phyloP scores from a whole-genome alignment of 2,113 vertebrate genomes.

The Seriola rivoliana region DNA sequence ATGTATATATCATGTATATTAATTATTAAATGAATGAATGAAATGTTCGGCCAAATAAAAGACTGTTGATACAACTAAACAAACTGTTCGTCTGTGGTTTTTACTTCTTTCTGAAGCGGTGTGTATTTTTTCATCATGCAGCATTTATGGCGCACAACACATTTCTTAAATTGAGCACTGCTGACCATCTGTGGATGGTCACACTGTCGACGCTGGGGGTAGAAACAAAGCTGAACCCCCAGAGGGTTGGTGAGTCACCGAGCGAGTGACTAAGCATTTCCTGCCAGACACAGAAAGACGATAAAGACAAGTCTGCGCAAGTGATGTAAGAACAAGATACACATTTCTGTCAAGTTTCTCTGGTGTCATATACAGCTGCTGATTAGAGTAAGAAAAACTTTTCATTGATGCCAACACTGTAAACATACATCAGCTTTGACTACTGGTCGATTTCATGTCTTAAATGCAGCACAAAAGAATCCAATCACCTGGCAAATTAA shows the following conservation, averaged over 20 bases:
- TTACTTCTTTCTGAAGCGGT: background rate
- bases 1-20: slow-evolving; percentile 82
- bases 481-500: too few relatives aligned
- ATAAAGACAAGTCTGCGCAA: background rate
- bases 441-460: too few relatives aligned
- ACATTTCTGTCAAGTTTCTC: background rate
- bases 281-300: slow-evolving; percentile 33
- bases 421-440: too few relatives aligned
- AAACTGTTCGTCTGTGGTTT: background rate
- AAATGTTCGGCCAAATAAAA: slow-evolving; percentile 81
- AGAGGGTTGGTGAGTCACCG: slow-evolving; percentile 58
- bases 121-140: slow-evolving; percentile 45
- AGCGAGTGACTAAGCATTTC: slow-evolving; percentile 71
- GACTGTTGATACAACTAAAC: slow-evolving; percentile 64
- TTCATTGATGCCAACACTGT: too few relatives aligned
- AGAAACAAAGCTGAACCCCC: slow-evolving; percentile 28
- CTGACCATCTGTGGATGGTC: slow-evolving; percentile 59
- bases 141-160: slow-evolving; percentile 45
- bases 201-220: slow-evolving; percentile 55
- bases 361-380: too few relatives aligned
- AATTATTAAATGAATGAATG: slow-evolving; percentile 70
- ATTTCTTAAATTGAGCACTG: slow-evolving; percentile 56
- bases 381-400: too few relatives aligned
- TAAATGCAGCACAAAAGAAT: too few relatives aligned
- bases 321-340: background rate